Percentiles rank a stretch among this genome's conserved stretches.
These are phyloP conservation scores for Aldabrachelys gigantea DNA, from an alignment of 2,113 vertebrate genomes.

Conservation along the genomic window DNA sequence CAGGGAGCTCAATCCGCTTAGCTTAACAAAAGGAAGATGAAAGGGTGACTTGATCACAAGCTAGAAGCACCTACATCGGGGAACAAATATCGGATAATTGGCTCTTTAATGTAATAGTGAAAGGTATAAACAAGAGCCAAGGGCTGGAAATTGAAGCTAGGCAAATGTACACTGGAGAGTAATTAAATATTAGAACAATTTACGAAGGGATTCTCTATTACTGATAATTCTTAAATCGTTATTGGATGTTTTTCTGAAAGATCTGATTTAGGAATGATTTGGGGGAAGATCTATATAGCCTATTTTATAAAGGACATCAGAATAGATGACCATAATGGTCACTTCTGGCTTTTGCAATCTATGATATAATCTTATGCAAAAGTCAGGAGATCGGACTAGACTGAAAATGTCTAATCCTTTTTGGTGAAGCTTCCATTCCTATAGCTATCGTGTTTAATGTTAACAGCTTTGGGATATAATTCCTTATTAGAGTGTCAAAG, in stretches of 20 bases:
- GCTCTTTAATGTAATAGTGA: too few relatives aligned
- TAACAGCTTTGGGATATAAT: background rate
- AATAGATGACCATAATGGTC: background rate
- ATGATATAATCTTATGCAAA: background rate
- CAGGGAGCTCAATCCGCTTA: too few relatives aligned
- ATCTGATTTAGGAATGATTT: background rate
- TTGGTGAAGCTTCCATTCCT: background rate
- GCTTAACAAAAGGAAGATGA: too few relatives aligned
- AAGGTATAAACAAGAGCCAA: too few relatives aligned
- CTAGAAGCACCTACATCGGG: too few relatives aligned
- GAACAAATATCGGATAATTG: too few relatives aligned
- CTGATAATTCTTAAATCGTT: background rate
- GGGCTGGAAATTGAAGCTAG: too few relatives aligned
- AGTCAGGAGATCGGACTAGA: background rate
- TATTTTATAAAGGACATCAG: background rate
- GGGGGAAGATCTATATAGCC: background rate
- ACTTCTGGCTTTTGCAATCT: background rate
- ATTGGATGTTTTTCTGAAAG: background rate
- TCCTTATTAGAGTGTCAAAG: background rate
- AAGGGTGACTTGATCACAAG: too few relatives aligned
- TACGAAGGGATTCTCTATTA: background rate
- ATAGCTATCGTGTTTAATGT: background rate
- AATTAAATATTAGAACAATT: too few relatives aligned
- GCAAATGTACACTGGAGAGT: too few relatives aligned
- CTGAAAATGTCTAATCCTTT: background rate